Evolutionary conservation across 2,888 invertebrate species (phyloP).

Genomic region (Agapetus fuscipes): DNA sequence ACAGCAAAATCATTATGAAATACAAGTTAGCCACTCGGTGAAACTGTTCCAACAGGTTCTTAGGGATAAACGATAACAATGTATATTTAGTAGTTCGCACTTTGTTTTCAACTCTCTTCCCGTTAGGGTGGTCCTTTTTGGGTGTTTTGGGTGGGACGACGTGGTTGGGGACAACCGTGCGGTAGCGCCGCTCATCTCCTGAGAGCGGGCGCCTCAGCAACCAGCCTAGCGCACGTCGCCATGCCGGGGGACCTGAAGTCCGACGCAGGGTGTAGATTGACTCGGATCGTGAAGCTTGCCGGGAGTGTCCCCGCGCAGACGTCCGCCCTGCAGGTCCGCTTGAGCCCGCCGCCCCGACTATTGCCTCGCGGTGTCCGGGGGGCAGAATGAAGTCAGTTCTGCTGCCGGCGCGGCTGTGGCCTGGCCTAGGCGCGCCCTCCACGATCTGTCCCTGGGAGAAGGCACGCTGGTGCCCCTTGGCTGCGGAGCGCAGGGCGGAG

Average conservation of each 20-base stretch:
- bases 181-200: conserved; percentile 57
- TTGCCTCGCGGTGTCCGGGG: conserved; percentile 69
- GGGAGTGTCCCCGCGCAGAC: conserved; percentile 60
- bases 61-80: conserved; percentile 84
- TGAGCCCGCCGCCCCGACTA: conserved; percentile 33
- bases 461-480: conserved; percentile 72
- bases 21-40: conserved; percentile 96
- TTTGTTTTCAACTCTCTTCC: conserved; percentile 71
- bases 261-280: conserved; percentile 81
- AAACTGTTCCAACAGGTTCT: conserved; percentile 95
- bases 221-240: conserved; percentile 56
- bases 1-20: conserved; percentile 91
- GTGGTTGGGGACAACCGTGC: conserved; percentile 76
- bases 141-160: conserved; percentile 74
- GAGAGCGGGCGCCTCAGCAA: conserved; percentile 52
- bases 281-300: conserved; percentile 83
- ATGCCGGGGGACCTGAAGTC: conserved; percentile 59
- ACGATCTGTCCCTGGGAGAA: conserved; percentile 83
- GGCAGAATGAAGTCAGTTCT: conserved; percentile 85
- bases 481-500: conserved; percentile 59
- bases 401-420: conserved; percentile 74
- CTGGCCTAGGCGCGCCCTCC: conserved; percentile 41
- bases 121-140: conserved; percentile 73
- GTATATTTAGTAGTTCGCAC: conserved; percentile 95
- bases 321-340: conserved; percentile 39